phyloP scores from a whole-genome alignment of 2,113 vertebrate genomes.

The Platichthys flesus region DNA sequence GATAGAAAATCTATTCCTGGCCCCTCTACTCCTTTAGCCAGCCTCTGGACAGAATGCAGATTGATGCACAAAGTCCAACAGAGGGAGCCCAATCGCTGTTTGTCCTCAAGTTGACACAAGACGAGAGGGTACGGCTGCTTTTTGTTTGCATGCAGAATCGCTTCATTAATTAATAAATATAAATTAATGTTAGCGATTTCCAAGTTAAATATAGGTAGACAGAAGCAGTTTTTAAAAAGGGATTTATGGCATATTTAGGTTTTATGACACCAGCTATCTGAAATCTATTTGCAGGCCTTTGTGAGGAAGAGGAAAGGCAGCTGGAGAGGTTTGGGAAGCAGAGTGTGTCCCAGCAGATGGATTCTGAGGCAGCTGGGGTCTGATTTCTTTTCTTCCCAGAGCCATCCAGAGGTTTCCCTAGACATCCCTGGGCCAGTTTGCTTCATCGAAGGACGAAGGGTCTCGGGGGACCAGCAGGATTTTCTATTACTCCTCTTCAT shows the following conservation, averaged over 20 bases:
- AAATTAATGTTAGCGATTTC: neutral
- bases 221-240: neutral
- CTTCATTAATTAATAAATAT: constrained; percentile 24
- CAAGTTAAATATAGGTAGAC: neutral
- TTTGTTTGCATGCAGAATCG: constrained; percentile 41
- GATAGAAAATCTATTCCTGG: neutral
- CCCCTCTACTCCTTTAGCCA: constrained; percentile 20
- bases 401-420: too few relatives aligned
- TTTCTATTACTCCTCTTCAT: constrained; percentile 58
- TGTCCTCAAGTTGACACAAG: constrained; percentile 38
- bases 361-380: neutral
- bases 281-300: constrained; percentile 27
- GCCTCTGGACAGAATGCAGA: constrained; percentile 46
- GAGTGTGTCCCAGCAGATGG: constrained; percentile 58
- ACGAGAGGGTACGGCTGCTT: neutral
- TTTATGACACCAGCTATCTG: neutral
- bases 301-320: neutral
- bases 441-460: too few relatives aligned
- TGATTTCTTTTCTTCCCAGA: too few relatives aligned
- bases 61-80: constrained; percentile 63
- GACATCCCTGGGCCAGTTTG: too few relatives aligned
- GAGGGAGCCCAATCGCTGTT: constrained; percentile 79
- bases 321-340: constrained; percentile 19
- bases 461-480: neutral
- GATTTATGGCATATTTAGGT: neutral